These are phyloP conservation scores for Altica lythri DNA, from an alignment of 2,888 invertebrate species.

Conservation along the genomic window DNA sequence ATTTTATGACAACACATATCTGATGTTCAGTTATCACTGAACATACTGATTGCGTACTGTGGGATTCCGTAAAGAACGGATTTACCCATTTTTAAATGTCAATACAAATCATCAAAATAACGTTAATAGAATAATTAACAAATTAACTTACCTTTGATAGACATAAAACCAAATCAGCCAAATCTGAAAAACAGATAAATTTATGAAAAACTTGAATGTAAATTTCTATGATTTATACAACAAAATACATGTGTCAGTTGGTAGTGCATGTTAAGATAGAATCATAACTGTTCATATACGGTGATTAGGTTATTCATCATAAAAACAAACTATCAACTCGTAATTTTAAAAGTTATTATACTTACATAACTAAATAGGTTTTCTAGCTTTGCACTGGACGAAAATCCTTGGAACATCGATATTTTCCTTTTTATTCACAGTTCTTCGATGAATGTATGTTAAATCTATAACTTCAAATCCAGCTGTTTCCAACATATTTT, in stretches of 20 bases:
- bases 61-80: too few species aligned
- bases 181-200: too few species aligned
- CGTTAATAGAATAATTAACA: background rate
- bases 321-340: conserved; percentile 9
- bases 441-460: conserved; percentile 83
- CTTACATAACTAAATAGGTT: conserved; percentile 21
- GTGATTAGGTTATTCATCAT: conserved; percentile 29
- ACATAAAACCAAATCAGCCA: too few species aligned
- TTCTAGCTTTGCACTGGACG: conserved; percentile 82
- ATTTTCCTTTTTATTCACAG: conserved; percentile 90
- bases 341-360: conserved; percentile 1
- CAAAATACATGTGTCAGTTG: conserved; percentile 27
- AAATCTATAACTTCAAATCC: conserved; percentile 74
- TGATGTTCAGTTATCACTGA: too few species aligned
- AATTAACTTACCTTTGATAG: background rate
- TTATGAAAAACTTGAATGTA: too few species aligned
- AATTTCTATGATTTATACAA: too few species aligned
- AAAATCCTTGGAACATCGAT: conserved; percentile 91
- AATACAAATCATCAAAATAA: background rate
- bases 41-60: too few species aligned
- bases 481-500: conserved; percentile 65
- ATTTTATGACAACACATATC: too few species aligned
- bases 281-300: conserved; percentile 25
- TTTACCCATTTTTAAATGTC: too few species aligned
- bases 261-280: conserved; percentile 33